Evolutionary conservation across 2,113 vertebrate genomes (phyloP), one percentile per base, ranked within the genome.

Genomic region (Nesospiza acunhae): DNA sequence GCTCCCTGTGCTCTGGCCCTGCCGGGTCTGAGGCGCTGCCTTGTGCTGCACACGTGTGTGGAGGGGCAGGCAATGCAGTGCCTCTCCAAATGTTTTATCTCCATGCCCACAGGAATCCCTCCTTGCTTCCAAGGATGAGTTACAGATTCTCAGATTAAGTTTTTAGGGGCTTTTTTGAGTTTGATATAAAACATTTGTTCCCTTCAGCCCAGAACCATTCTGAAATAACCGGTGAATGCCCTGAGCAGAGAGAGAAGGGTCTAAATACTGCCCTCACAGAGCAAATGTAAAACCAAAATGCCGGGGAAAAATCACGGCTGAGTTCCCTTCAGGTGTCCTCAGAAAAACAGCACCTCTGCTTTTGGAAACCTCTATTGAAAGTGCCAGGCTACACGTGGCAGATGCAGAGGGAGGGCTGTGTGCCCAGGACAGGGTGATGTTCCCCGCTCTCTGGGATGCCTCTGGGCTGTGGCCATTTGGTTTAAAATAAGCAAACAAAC

Each of bases 1-100:
- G 18, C 50, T 70, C 55, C 44, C 72, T 24, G 46, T 6, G 44
- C 31, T 77, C 55, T 44, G 10, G 3, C 33, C 39, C n/a, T 9
- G 31, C 0, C 0, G 23, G 68, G 22, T 18, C 26, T 0, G 5
- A 55, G 69, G 47, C 0, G 0, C 1, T 10, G 15, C 44, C 50
- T 20, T 6, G 3, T 6, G 5, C 67, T 10, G 7, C 20, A 1
- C 16, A 3, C 0, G 0, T 13, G 60, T 20, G 62, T 19, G 2
- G 15, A 68, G 52, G 7, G 7, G 20, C 33, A 27, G 42, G 19
- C 0, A 7, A 42, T 8, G 27, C 67, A 41, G 21, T 2, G 4
- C n/a, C 50, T 52, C 13, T 17, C 73, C 49, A 8, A 0, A 15
- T 0, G 7, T 59, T 76, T 64, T 3, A 27, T 1, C n/a, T 39